Evolutionary conservation across 2,797 vertebrate species (phyloP).

Genomic region (Poecilia picta): DNA sequence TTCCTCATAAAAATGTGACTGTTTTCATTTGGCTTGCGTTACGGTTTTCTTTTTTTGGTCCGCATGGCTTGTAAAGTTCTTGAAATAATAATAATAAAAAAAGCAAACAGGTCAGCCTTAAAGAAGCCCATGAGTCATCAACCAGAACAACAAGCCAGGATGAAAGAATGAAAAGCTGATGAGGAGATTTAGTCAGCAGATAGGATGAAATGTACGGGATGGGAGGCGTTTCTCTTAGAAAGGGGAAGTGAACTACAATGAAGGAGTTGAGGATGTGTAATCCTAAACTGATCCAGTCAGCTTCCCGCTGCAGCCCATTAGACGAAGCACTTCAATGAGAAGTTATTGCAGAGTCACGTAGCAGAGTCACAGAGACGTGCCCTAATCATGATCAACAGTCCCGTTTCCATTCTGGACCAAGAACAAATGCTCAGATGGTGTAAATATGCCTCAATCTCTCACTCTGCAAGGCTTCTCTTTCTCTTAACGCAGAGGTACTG

Average conservation of each 20-base stretch:
- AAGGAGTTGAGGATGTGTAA: neutral
- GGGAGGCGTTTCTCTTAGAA: neutral
- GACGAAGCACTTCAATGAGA: neutral
- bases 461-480: neutral
- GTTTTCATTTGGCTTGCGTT: neutral
- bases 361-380: neutral
- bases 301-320: neutral
- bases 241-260: neutral
- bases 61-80: neutral
- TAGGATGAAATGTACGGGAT: neutral
- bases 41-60: neutral
- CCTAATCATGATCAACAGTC: neutral
- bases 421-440: neutral
- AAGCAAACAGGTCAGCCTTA: neutral
- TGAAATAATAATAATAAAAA: neutral
- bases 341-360: neutral
- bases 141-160: constrained; percentile 1
- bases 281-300: neutral
- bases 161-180: neutral
- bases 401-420: neutral
- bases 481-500: neutral
- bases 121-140: neutral
- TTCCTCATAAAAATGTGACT: neutral
- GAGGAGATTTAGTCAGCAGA: constrained; percentile 1
- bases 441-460: neutral